Percentiles rank a stretch among this genome's conserved stretches.
These are phyloP conservation scores for Apotomis betuletana DNA, from an alignment of 2,888 invertebrate genomes.

Conservation along the genomic window DNA sequence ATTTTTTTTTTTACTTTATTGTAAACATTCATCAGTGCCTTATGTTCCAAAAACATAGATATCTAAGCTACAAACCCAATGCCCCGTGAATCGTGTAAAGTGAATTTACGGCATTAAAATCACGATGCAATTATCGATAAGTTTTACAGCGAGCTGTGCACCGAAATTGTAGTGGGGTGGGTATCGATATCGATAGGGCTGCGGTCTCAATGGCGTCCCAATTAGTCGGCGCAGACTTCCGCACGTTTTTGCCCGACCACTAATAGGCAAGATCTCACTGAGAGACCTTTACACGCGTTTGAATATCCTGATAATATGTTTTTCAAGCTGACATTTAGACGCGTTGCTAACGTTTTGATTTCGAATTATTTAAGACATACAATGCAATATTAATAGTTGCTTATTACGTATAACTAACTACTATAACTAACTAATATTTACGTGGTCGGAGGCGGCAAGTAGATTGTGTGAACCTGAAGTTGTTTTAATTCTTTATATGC, in stretches of 20 bases:
- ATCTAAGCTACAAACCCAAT: background rate
- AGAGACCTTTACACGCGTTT: slow-evolving; percentile 59
- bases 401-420: too few species aligned
- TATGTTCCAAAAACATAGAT: background rate
- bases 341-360: background rate
- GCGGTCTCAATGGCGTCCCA: slow-evolving; percentile 75
- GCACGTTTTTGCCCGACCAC: slow-evolving; percentile 78
- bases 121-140: slow-evolving; percentile 31
- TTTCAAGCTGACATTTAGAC: slow-evolving; percentile 2
- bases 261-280: slow-evolving; percentile 73
- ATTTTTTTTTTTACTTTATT: too few species aligned
- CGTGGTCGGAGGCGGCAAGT: too few species aligned
- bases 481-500: too few species aligned
- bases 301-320: slow-evolving; percentile 14
- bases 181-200: slow-evolving; percentile 51
- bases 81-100: slow-evolving; percentile 16
- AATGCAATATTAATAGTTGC: too few species aligned
- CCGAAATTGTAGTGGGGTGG: slow-evolving; percentile 29
- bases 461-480: too few species aligned
- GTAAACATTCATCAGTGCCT: too few species aligned
- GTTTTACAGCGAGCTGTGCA: slow-evolving; percentile 24
- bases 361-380: background rate
- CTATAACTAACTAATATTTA: too few species aligned
- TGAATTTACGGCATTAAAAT: slow-evolving; percentile 16
- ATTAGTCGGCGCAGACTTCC: slow-evolving; percentile 77